These are phyloP conservation scores for Ellobius talpinus DNA, from an alignment of 2,113 vertebrate genomes.

Conservation along the genomic window DNA sequence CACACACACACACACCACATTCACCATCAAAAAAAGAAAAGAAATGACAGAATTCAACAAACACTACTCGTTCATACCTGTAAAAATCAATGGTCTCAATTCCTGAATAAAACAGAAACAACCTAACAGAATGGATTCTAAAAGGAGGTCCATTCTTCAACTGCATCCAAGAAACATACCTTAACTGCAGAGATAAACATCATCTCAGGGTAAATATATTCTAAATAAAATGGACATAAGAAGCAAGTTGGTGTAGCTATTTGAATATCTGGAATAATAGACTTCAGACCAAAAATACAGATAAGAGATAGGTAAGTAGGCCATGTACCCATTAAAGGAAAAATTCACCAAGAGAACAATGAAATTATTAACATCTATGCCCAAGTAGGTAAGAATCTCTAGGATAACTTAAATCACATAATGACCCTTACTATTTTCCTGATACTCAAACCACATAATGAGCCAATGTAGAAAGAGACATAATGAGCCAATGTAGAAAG, in stretches of 20 bases:
- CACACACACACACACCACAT: background rate
- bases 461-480: background rate
- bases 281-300: background rate
- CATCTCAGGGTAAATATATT: background rate
- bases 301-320: background rate
- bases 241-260: background rate
- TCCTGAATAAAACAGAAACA: background rate
- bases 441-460: background rate
- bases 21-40: background rate
- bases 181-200: background rate
- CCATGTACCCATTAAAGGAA: background rate
- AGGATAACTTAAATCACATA: too few species aligned
- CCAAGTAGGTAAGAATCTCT: background rate
- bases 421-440: background rate
- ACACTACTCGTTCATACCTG: background rate
- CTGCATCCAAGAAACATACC: background rate
- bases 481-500: background rate
- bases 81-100: background rate
- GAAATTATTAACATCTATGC: background rate
- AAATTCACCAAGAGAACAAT: background rate
- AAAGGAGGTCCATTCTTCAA: background rate
- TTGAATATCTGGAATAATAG: background rate
- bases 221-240: background rate
- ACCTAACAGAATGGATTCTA: background rate
- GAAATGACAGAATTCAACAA: background rate